Percentiles rank a stretch among this genome's conserved stretches.
Evolutionary conservation across 2,797 vertebrate genomes (phyloP).

Genomic region (Gobionotothen gibberifrons): DNA sequence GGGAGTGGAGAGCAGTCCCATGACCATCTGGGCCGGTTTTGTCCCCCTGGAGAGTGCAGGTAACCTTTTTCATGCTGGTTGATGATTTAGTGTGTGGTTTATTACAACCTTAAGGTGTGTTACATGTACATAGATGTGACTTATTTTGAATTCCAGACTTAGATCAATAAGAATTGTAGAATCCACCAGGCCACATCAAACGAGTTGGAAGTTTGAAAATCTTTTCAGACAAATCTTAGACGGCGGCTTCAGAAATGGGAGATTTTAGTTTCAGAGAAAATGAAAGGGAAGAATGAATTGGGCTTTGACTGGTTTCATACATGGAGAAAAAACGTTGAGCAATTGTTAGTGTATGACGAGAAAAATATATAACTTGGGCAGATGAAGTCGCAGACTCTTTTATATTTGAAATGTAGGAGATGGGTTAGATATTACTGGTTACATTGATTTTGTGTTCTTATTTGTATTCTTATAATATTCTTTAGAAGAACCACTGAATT

Average conservation of each 20-base stretch:
- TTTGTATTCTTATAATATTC: background rate
- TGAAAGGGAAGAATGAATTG: too few relatives aligned
- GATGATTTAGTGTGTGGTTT: conserved; percentile 28
- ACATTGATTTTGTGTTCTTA: background rate
- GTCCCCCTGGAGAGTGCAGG: conserved; percentile 33
- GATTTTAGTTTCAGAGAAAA: too few relatives aligned
- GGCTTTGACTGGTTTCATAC: too few relatives aligned
- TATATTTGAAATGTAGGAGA: conserved; percentile 1
- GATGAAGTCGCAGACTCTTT: conserved; percentile 7
- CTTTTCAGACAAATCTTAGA: conserved; percentile 1
- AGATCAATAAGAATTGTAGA: background rate
- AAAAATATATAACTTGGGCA: conserved; percentile 2
- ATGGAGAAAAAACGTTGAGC: too few relatives aligned
- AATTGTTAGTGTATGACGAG: too few relatives aligned
- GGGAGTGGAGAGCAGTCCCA: conserved; percentile 19
- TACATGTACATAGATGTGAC: conserved; percentile 17
- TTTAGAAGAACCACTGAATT: background rate
- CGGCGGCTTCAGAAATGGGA: background rate
- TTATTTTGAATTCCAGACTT: conserved; percentile 23
- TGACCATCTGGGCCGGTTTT: conserved; percentile 67
- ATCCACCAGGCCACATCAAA: conserved; percentile 1
- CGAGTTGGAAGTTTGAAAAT: background rate
- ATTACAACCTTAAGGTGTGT: conserved; percentile 1
- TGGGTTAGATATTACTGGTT: conserved; percentile 3
- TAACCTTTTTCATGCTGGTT: conserved; percentile 7